Conservation (phyloP, 2,797 vertebrate genomes). For the Siniperca obscura region DNA sequence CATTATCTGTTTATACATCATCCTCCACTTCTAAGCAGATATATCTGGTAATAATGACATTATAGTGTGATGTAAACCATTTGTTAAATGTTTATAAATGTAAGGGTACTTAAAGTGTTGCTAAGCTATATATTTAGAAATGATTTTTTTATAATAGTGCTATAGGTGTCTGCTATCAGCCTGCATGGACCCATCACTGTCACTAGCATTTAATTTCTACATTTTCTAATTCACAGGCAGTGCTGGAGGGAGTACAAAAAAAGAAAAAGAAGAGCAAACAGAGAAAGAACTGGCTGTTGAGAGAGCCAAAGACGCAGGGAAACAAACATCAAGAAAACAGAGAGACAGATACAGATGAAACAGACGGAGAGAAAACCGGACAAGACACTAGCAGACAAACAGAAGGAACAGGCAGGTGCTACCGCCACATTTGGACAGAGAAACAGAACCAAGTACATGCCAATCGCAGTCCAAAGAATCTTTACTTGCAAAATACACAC, state of each 20-base stretch:
- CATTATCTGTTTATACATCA: neutral
- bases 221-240: slow-evolving; percentile 18
- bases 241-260: slow-evolving; percentile 12
- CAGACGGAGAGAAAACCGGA: slow-evolving; percentile 64
- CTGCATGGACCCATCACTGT: neutral
- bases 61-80: neutral
- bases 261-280: slow-evolving; percentile 26
- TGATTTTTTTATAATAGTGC: neutral
- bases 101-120: neutral
- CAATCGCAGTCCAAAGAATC: slow-evolving; percentile 42
- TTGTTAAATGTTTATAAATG: neutral
- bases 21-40: neutral
- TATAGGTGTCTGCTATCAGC: neutral
- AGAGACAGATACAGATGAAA: slow-evolving; percentile 66
- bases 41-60: neutral
- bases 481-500: slow-evolving; percentile 10
- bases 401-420: slow-evolving; percentile 72
- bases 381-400: slow-evolving; percentile 65
- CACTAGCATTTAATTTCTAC: neutral
- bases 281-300: slow-evolving; percentile 34
- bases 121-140: neutral
- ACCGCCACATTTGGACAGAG: slow-evolving; percentile 55
- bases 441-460: slow-evolving; percentile 41
- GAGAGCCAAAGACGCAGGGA: slow-evolving; percentile 37
- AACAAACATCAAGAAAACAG: slow-evolving; percentile 57